Percentiles rank a stretch among this genome's conserved stretches.
phyloP scores from a whole-genome alignment of 1,140 invertebrate genomes.

The Ceratitis capitata region DNA sequence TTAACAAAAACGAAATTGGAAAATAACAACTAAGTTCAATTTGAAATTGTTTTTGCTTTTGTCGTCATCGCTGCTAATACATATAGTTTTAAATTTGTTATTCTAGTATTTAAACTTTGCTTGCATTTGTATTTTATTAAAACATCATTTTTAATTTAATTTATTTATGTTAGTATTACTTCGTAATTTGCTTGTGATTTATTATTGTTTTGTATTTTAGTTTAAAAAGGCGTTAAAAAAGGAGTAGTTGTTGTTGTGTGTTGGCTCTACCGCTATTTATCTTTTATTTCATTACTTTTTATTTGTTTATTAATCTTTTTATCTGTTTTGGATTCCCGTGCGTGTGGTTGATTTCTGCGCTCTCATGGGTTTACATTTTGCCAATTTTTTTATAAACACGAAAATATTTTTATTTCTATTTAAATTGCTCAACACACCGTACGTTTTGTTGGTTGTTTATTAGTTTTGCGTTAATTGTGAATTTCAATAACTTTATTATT shows the following conservation, averaged over 20 bases:
- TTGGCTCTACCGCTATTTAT: background rate
- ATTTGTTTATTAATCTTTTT: background rate
- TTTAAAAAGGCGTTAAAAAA: conserved; percentile 37
- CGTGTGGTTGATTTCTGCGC: background rate
- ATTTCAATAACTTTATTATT: too few relatives aligned
- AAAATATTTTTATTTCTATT: background rate
- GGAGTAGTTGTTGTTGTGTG: conserved; percentile 33
- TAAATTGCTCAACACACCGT: background rate
- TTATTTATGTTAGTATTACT: conserved; percentile 20
- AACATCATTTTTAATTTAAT: background rate
- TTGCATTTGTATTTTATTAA: background rate
- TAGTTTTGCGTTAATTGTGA: background rate
- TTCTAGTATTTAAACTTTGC: conserved; percentile 48
- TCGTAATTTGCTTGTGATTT: conserved; percentile 42
- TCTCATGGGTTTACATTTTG: background rate
- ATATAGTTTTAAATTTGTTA: conserved; percentile 61
- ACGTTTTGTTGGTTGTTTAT: background rate
- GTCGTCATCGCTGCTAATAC: background rate
- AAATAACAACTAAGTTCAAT: conserved; percentile 50
- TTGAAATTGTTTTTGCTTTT: background rate
- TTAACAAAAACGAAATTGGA: conserved; percentile 41
- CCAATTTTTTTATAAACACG: background rate
- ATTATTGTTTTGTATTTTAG: background rate
- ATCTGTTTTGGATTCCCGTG: background rate
- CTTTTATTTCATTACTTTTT: background rate